Evolutionary conservation across 2,888 invertebrate species (phyloP).

Genomic region (Eulithis testata): DNA sequence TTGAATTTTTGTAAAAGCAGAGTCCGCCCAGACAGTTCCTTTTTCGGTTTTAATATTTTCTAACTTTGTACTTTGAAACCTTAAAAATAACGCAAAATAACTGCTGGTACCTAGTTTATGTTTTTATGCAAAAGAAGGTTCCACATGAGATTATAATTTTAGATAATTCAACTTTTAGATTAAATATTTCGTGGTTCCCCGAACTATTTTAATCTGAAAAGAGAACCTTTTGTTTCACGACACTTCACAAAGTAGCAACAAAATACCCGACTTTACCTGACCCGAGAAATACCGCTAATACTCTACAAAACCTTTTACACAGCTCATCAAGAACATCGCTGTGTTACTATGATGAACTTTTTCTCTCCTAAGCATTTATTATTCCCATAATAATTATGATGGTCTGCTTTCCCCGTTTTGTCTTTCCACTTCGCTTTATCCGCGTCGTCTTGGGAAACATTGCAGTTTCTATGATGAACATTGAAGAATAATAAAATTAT

Average conservation of each 20-base stretch:
- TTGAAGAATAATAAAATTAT: too few species aligned
- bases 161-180: neutral
- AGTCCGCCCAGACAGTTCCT: neutral
- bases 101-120: too few species aligned
- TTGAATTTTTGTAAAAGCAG: neutral
- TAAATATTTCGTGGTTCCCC: neutral
- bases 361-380: too few species aligned
- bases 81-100: too few species aligned
- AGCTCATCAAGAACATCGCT: neutral
- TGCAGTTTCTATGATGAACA: too few species aligned
- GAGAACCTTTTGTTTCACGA: constrained; percentile 11
- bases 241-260: constrained; percentile 8
- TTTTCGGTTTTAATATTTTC: too few species aligned
- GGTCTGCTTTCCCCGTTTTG: too few species aligned
- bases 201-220: constrained; percentile 18
- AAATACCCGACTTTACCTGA: constrained; percentile 15
- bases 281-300: constrained; percentile 10
- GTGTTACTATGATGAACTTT: too few species aligned
- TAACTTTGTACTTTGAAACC: neutral
- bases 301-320: neutral
- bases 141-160: neutral
- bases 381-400: too few species aligned
- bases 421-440: too few species aligned
- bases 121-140: too few species aligned
- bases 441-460: too few species aligned